Evolutionary conservation across 2,888 invertebrate genomes (phyloP).

Genomic region (Eupithecia pulchellata): DNA sequence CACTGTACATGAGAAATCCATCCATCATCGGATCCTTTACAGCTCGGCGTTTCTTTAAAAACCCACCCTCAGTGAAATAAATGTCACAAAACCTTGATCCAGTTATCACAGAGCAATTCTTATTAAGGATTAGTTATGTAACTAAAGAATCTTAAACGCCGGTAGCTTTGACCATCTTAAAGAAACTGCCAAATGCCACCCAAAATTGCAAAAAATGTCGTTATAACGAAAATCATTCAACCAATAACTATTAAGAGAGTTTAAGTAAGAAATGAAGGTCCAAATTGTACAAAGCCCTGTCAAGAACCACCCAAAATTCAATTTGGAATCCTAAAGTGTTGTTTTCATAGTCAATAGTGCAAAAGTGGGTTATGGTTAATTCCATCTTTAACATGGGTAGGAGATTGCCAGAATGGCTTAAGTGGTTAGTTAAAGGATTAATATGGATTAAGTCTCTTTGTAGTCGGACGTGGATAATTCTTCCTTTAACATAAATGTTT

Average conservation of each 20-base stretch:
- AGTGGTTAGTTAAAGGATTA: slow-evolving; percentile 76
- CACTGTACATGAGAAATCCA: too few relatives aligned
- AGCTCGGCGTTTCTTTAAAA: background rate
- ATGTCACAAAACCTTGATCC: background rate
- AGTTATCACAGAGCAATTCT: background rate
- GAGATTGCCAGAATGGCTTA: slow-evolving; percentile 51
- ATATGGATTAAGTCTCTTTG: slow-evolving; percentile 58
- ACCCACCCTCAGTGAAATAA: background rate
- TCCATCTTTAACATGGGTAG: slow-evolving; percentile 61
- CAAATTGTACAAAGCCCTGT: slow-evolving; percentile 33
- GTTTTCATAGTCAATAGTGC: slow-evolving; percentile 50
- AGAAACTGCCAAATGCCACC: background rate
- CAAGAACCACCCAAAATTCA: slow-evolving; percentile 51
- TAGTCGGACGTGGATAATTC: background rate
- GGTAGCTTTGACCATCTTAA: background rate
- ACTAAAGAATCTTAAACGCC: background rate
- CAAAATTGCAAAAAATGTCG: slow-evolving; percentile 1
- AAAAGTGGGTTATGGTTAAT: slow-evolving; percentile 53
- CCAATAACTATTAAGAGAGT: background rate
- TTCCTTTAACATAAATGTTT: background rate
- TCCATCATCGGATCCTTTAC: too few relatives aligned
- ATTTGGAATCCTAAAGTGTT: slow-evolving; percentile 43
- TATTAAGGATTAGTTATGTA: background rate
- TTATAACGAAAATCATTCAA: background rate
- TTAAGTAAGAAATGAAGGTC: slow-evolving; percentile 1